Evolutionary conservation across 1,140 invertebrate genomes (phyloP).

Genomic region (Drosophila bifasciata): DNA sequence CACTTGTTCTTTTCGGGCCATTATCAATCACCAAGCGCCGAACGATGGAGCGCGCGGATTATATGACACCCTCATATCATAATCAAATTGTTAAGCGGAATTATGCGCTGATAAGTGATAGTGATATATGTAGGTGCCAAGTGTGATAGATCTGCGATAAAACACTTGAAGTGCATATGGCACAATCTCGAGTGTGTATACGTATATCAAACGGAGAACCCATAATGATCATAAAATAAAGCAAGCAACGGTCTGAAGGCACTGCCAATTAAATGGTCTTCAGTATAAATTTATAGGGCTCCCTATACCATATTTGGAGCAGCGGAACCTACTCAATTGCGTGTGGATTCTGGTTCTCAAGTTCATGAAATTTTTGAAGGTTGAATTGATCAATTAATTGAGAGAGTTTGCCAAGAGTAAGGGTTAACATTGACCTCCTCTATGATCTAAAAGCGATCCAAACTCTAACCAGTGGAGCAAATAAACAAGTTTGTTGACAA

Average conservation of each 20-base stretch:
- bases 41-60: slow-evolving; percentile 24
- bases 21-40: slow-evolving; percentile 16
- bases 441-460: slow-evolving; percentile 26
- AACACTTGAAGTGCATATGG: slow-evolving; percentile 36
- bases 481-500: slow-evolving; percentile 38
- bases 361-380: slow-evolving; percentile 29
- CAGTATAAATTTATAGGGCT: slow-evolving; percentile 5
- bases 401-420: slow-evolving; percentile 3
- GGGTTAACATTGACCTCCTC: slow-evolving; percentile 53
- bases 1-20: slow-evolving; percentile 16
- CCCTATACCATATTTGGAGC: too few relatives aligned
- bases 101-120: slow-evolving; percentile 62
- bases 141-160: slow-evolving; percentile 58
- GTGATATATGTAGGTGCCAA: too few relatives aligned
- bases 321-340: background rate
- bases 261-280: slow-evolving; percentile 14
- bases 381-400: slow-evolving; percentile 41
- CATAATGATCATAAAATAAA: slow-evolving; percentile 31
- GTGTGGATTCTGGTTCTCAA: background rate
- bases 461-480: slow-evolving; percentile 35
- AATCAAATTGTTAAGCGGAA: slow-evolving; percentile 61
- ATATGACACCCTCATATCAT: slow-evolving; percentile 38
- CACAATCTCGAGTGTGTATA: slow-evolving; percentile 25
- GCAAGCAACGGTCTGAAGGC: slow-evolving; percentile 6
- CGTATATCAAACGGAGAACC: slow-evolving; percentile 7